phyloP scores from a whole-genome alignment of 1,140 invertebrate species.

The Hesperophylax magnus region DNA sequence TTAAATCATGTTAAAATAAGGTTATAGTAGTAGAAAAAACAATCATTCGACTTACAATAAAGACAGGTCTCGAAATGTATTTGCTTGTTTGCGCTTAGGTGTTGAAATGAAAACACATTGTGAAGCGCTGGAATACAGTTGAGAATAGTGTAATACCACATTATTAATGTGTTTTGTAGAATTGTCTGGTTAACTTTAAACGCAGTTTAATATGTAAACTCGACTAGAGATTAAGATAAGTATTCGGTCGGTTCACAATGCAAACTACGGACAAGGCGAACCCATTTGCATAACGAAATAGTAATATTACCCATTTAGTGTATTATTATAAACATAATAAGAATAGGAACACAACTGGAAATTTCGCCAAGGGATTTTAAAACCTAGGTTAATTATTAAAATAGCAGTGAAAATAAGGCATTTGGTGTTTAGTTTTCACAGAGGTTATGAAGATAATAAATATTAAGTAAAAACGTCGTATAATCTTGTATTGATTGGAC shows the following conservation, averaged over 20 bases:
- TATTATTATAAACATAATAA: too few species aligned
- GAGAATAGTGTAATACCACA: slow-evolving; percentile 12
- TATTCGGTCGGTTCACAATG: slow-evolving; percentile 16
- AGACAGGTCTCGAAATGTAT: too few species aligned
- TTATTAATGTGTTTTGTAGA: slow-evolving; percentile 18
- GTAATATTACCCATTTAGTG: background rate
- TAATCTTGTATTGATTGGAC: too few species aligned
- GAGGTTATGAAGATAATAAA: too few species aligned
- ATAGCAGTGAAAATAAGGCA: too few species aligned
- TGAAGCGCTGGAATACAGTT: background rate
- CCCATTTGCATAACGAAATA: slow-evolving; percentile 27
- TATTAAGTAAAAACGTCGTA: too few species aligned
- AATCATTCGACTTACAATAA: background rate
- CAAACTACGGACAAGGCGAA: background rate
- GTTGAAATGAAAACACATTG: background rate
- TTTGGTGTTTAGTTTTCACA: too few species aligned
- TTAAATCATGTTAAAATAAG: background rate
- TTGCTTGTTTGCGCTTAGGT: too few species aligned
- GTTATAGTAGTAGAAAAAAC: background rate
- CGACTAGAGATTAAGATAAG: slow-evolving; percentile 32
- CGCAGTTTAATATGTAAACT: slow-evolving; percentile 41
- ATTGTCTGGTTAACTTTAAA: slow-evolving; percentile 28
- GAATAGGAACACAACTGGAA: too few species aligned
- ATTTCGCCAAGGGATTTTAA: too few species aligned
- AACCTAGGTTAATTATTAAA: too few species aligned